Conservation (phyloP, 2,113 vertebrate species). For the Callithrix jacchus region DNA sequence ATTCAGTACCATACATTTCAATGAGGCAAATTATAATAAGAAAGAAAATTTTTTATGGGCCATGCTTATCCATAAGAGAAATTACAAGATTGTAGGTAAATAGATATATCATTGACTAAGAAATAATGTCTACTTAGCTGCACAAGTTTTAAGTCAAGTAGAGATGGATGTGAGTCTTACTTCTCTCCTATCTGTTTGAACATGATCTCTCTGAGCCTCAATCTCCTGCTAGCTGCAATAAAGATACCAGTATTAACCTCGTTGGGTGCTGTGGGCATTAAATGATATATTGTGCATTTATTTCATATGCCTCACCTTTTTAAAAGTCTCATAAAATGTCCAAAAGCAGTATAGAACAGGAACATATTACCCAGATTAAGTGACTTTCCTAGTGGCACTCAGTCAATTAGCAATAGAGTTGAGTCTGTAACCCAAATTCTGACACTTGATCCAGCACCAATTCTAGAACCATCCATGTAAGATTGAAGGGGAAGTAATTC, state of each 20-base stretch:
- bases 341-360: neutral
- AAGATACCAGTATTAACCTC: neutral
- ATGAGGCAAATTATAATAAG: neutral
- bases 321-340: neutral
- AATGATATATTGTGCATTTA: neutral
- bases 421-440: neutral
- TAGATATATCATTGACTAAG: neutral
- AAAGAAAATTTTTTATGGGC: neutral
- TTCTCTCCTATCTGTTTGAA: neutral
- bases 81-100: neutral
- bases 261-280: neutral
- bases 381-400: neutral
- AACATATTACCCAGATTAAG: neutral
- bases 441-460: neutral
- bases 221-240: neutral
- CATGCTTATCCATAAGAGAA: slow-evolving; percentile 24
- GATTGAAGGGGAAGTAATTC: neutral
- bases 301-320: neutral
- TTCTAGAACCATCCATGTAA: neutral
- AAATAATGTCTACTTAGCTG: neutral
- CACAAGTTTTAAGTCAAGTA: neutral
- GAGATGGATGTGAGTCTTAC: neutral
- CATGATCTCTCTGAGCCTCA: neutral
- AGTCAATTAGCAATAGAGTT: neutral
- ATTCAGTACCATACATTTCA: neutral